Evolutionary conservation across 2,888 invertebrate genomes (phyloP).

Genomic region (Drosophila putrida): DNA sequence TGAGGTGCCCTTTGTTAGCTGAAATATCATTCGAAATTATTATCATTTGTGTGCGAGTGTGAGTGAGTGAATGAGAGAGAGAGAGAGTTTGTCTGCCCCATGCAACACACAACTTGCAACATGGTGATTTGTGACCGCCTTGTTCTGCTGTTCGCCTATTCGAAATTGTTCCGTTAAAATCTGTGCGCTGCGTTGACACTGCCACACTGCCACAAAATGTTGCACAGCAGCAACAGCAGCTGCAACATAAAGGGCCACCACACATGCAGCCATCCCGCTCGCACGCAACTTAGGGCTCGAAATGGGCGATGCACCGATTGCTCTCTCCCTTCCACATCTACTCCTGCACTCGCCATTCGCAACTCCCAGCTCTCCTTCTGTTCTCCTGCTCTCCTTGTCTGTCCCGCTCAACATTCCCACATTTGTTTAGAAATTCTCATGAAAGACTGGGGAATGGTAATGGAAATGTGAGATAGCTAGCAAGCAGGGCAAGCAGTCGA

Average conservation of each 20-base stretch:
- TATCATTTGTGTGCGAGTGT: conserved; percentile 34
- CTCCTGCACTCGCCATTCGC: neutral
- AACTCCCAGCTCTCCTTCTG: conserved; percentile 4
- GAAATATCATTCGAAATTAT: conserved; percentile 54
- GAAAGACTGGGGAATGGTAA: conserved; percentile 29
- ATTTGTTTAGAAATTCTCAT: conserved; percentile 38
- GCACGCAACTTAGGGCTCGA: conserved; percentile 26
- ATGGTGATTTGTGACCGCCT: conserved; percentile 34
- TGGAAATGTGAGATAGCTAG: conserved; percentile 22
- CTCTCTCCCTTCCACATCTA: neutral
- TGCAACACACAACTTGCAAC: conserved; percentile 69
- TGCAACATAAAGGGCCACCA: conserved; percentile 49
- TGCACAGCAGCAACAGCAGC: conserved; percentile 67
- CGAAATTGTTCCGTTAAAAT: conserved; percentile 82
- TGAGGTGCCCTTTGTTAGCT: conserved; percentile 73
- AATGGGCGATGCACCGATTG: neutral
- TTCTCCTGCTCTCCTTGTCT: conserved; percentile 7
- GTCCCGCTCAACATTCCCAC: conserved; percentile 20
- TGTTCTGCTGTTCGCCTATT: conserved; percentile 67
- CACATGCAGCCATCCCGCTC: conserved; percentile 28
- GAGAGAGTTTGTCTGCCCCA: conserved; percentile 21
- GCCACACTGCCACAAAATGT: conserved; percentile 78
- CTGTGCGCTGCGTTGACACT: conserved; percentile 65
- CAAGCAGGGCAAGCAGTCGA: neutral
- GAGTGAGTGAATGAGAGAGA: too few relatives aligned